Conservation (phyloP, 2,888 invertebrate genomes). For the Eurytoma californica region DNA sequence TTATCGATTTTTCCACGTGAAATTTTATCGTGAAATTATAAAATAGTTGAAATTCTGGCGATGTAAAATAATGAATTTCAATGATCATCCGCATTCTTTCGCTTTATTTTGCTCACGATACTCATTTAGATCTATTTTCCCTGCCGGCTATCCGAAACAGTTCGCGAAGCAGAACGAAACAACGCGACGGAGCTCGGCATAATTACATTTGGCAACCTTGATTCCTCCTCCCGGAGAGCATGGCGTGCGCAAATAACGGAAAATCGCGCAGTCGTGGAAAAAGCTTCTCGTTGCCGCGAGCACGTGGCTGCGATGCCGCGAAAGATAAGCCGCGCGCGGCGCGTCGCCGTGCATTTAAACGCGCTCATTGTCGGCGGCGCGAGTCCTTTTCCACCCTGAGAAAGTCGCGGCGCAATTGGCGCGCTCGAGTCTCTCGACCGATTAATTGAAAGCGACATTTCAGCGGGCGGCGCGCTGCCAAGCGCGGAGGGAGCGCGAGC, state of each 20-base stretch:
- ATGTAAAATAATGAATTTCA: no score
- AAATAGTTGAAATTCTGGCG: no score
- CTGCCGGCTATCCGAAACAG: no score
- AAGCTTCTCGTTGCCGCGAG: slow-evolving; percentile 3
- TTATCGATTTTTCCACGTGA: no score
- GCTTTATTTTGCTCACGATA: no score
- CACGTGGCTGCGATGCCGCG: not conserved
- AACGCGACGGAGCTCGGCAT: not conserved
- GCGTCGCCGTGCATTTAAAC: slow-evolving; percentile 42
- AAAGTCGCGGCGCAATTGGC: not conserved
- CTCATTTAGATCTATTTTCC: no score
- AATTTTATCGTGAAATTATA: no score
- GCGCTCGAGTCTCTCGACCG: not conserved
- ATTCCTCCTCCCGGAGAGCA: not conserved
- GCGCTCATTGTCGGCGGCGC: slow-evolving; percentile 25
- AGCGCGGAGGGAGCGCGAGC: not conserved
- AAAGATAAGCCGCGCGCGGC: slow-evolving; percentile 10
- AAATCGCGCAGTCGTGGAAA: slow-evolving; percentile 19
- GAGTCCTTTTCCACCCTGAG: not conserved
- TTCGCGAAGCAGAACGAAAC: no score
- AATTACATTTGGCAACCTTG: not conserved
- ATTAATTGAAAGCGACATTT: slow-evolving; percentile 1
- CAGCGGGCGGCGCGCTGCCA: slow-evolving; percentile 1
- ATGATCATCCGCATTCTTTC: no score
- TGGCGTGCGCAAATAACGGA: not conserved